phyloP scores from a whole-genome alignment of 1,140 invertebrate genomes.

The Whitmania pigra region DNA sequence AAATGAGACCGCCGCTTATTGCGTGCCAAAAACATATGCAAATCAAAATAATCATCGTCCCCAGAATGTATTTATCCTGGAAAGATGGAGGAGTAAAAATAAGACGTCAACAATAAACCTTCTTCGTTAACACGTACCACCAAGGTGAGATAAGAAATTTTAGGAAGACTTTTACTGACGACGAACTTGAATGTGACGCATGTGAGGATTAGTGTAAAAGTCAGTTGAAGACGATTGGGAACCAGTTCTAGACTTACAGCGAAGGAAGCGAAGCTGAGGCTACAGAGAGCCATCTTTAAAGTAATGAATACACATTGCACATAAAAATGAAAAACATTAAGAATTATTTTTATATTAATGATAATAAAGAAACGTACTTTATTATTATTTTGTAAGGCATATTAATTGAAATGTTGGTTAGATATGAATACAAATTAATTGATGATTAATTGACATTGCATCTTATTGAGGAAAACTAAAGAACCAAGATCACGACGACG shows the following conservation, averaged over 20 bases:
- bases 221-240: slow-evolving; percentile 25
- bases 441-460: too few species aligned
- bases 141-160: slow-evolving; percentile 25
- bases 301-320: too few species aligned
- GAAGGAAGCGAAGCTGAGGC: slow-evolving; percentile 24
- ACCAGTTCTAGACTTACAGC: slow-evolving; percentile 18
- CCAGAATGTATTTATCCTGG: slow-evolving; percentile 41
- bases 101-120: neutral
- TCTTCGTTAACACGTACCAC: slow-evolving; percentile 9
- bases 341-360: too few species aligned
- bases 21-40: slow-evolving; percentile 40
- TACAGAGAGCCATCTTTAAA: slow-evolving; percentile 18
- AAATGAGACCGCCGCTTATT: slow-evolving; percentile 27
- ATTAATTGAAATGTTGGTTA: too few species aligned
- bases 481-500: slow-evolving; percentile 16
- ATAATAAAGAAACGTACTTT: too few species aligned
- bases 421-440: too few species aligned
- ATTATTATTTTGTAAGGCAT: too few species aligned
- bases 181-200: slow-evolving; percentile 27
- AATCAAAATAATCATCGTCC: slow-evolving; percentile 37
- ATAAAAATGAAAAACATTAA: too few species aligned
- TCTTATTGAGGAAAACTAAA: neutral
- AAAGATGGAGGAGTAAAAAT: neutral
- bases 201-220: slow-evolving; percentile 25
- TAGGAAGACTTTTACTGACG: slow-evolving; percentile 24